A percentile compares a stretch with the other conserved stretches of the same genome.
Conservation (phyloP, 2,113 vertebrate species). For the Sorex araneus region DNA sequence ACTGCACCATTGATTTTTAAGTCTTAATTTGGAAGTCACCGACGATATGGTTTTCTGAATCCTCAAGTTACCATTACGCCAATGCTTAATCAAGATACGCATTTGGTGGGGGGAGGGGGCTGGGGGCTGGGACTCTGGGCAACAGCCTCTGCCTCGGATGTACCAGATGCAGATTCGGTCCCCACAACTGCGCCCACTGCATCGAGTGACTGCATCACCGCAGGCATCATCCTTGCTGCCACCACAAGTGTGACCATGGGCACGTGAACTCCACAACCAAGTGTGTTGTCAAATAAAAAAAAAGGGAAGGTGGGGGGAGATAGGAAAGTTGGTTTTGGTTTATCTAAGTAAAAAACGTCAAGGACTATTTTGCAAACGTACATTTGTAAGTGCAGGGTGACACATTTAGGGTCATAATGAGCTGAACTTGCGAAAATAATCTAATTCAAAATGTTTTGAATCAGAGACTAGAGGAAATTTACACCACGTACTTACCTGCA, state of each 20-base stretch:
- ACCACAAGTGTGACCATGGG: too few species aligned
- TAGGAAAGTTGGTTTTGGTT: neutral
- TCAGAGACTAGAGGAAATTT: constrained; percentile 58
- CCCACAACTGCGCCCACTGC: too few species aligned
- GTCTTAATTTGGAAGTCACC: constrained; percentile 37
- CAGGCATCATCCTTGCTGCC: too few species aligned
- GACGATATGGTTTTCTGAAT: constrained; percentile 37
- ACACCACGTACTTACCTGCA: constrained; percentile 71
- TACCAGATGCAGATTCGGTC: too few species aligned
- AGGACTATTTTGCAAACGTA: constrained; percentile 33
- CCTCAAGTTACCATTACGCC: neutral
- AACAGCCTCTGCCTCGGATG: too few species aligned
- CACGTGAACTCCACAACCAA: too few species aligned
- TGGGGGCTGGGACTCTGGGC: too few species aligned
- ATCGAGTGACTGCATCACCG: too few species aligned
- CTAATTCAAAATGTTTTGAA: constrained; percentile 52
- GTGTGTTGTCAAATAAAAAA: neutral
- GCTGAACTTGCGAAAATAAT: constrained; percentile 69
- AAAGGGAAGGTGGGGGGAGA: neutral
- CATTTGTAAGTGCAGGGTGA: constrained; percentile 41
- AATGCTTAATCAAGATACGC: constrained; percentile 49
- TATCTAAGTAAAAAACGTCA: constrained; percentile 50
- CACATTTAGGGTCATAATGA: constrained; percentile 62
- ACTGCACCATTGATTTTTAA: constrained; percentile 36
- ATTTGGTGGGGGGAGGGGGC: neutral